Conservation (phyloP, 2,888 invertebrate species). For the Aleiodes alternator region DNA sequence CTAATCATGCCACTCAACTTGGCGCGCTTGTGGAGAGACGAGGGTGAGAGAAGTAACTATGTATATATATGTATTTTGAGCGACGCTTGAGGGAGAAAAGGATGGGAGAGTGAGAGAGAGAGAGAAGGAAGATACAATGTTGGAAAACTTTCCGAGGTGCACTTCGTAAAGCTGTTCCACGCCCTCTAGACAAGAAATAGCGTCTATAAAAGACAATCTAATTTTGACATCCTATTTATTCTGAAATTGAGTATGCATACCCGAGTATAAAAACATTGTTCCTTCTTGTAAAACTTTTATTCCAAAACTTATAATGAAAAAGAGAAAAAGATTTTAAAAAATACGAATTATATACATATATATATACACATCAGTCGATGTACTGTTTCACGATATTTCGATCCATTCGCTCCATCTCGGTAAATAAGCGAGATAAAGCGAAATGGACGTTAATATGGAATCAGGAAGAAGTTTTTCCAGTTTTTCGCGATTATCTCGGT, state of each 20-base stretch:
- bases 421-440: too few species aligned
- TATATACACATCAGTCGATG: neutral
- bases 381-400: too few species aligned
- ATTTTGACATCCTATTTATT: constrained; percentile 39
- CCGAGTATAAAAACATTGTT: neutral
- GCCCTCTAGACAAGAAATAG: constrained; percentile 32
- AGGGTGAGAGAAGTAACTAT: neutral
- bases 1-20: constrained; percentile 45
- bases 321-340: neutral
- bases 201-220: constrained; percentile 35
- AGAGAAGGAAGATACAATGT: constrained; percentile 27
- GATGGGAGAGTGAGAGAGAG: neutral
- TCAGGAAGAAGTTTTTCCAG: too few species aligned
- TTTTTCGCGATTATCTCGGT: too few species aligned
- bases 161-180: constrained; percentile 34
- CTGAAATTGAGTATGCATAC: neutral
- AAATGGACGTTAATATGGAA: too few species aligned
- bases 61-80: neutral
- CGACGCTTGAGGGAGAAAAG: neutral
- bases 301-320: constrained; percentile 2
- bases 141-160: constrained; percentile 34
- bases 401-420: too few species aligned
- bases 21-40: constrained; percentile 9
- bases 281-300: neutral
- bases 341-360: neutral